Conservation (phyloP, 2,113 vertebrate species). For the Garra rufa region DNA sequence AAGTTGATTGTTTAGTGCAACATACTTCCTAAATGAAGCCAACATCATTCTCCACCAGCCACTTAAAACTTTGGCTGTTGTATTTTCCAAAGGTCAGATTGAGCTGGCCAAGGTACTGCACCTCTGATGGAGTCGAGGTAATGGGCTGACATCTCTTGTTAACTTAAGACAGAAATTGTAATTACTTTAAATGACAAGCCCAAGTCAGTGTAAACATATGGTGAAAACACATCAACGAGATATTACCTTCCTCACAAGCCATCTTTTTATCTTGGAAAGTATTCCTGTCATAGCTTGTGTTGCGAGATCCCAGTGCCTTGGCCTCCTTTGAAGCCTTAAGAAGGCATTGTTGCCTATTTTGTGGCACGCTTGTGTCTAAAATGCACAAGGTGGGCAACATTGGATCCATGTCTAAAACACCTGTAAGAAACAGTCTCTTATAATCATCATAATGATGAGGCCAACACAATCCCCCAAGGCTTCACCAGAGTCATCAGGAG, state of each 20-base stretch:
- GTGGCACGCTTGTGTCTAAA: not conserved
- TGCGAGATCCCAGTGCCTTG: not conserved
- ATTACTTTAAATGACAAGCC: not conserved
- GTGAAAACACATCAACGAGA: not conserved
- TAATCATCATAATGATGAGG: not conserved
- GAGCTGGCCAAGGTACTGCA: not conserved
- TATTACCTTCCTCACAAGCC: slow-evolving; percentile 8
- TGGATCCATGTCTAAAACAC: not conserved
- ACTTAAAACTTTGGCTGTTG: not conserved
- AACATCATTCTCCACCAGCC: not conserved
- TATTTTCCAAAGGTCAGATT: not conserved
- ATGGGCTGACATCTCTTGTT: too few species aligned
- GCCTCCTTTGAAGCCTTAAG: not conserved
- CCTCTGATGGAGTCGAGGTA: not conserved
- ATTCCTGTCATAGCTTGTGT: not conserved
- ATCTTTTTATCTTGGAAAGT: not conserved
- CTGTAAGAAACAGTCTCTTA: not conserved
- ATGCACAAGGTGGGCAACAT: not conserved
- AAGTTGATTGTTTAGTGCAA: not conserved
- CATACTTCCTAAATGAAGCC: not conserved
- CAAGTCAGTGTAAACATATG: not conserved
- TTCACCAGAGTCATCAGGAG: too few species aligned
- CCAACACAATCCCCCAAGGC: too few species aligned
- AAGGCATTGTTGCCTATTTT: not conserved
- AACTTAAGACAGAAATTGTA: not conserved